A percentile compares a stretch with the other conserved stretches of the same genome.
Evolutionary conservation across 2,113 vertebrate species (phyloP).

Genomic region (Phoenicopterus ruber): DNA sequence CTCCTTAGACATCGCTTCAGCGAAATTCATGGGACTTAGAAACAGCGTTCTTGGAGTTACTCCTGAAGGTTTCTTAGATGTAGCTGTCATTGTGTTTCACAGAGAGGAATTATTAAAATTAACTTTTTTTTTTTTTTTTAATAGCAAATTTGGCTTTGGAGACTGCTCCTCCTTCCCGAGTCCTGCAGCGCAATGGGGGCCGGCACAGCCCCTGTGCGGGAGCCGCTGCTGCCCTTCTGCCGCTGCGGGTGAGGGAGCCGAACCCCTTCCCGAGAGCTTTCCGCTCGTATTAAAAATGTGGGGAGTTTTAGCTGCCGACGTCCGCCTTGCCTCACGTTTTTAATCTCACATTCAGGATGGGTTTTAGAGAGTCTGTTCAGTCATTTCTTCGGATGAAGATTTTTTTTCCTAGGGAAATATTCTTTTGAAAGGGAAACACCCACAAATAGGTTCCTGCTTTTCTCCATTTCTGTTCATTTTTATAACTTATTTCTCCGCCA

Average conservation of each 20-base stretch:
- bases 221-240: neutral
- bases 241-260: neutral
- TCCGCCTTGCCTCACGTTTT: neutral
- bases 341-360: neutral
- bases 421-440: neutral
- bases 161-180: neutral
- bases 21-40: neutral
- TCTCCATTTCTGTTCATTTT: neutral
- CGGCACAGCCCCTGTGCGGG: rapidly evolving
- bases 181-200: neutral
- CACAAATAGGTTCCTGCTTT: neutral
- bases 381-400: neutral
- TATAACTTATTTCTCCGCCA: neutral
- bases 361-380: neutral
- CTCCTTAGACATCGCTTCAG: neutral
- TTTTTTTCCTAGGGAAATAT: neutral
- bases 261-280: neutral
- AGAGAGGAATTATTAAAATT: neutral
- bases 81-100: neutral
- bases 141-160: neutral
- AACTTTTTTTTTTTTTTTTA: neutral
- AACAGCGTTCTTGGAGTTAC: rapidly evolving
- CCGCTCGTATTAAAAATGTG: neutral
- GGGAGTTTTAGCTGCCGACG: neutral
- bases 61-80: neutral